Evolutionary conservation across 2,797 vertebrate species (phyloP).

Genomic region (Lacerta viridis): DNA sequence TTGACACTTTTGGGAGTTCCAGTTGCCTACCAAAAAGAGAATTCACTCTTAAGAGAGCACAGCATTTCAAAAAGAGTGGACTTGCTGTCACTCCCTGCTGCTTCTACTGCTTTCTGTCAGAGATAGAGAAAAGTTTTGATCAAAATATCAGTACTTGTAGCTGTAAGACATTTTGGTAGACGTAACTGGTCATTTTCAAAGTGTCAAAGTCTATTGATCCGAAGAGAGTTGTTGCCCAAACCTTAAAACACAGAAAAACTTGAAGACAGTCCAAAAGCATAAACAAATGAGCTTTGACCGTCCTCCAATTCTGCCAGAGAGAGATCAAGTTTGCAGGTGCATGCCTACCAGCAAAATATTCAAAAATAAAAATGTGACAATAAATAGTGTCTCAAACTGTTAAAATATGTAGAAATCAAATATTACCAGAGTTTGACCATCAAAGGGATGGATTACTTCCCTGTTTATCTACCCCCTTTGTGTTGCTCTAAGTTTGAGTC

Average conservation of each 20-base stretch:
- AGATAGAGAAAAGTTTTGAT: constrained; percentile 67
- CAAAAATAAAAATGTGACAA: background rate
- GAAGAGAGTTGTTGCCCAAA: constrained; percentile 11
- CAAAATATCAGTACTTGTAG: constrained; percentile 66
- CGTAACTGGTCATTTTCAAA: constrained; percentile 58
- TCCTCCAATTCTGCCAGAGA: background rate
- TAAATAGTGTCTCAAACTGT: constrained; percentile 10
- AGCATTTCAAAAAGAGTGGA: constrained; percentile 42
- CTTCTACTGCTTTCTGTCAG: constrained; percentile 58
- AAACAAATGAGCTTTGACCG: background rate
- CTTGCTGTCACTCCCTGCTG: constrained; percentile 47
- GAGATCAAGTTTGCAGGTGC: background rate
- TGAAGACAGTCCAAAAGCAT: constrained; percentile 18
- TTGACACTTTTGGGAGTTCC: background rate
- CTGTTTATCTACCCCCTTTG: background rate
- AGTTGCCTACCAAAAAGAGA: accelerated
- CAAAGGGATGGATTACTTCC: background rate
- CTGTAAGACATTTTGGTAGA: constrained; percentile 59
- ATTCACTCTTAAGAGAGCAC: constrained; percentile 21
- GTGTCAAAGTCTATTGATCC: constrained; percentile 50
- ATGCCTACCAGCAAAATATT: constrained; percentile 13
- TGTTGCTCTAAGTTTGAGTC: background rate
- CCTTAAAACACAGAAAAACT: constrained; percentile 23
- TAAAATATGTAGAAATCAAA: constrained; percentile 29
- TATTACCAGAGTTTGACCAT: background rate